Conservation (phyloP, 2,113 vertebrate genomes). For the Phalacrocorax pelagicus region DNA sequence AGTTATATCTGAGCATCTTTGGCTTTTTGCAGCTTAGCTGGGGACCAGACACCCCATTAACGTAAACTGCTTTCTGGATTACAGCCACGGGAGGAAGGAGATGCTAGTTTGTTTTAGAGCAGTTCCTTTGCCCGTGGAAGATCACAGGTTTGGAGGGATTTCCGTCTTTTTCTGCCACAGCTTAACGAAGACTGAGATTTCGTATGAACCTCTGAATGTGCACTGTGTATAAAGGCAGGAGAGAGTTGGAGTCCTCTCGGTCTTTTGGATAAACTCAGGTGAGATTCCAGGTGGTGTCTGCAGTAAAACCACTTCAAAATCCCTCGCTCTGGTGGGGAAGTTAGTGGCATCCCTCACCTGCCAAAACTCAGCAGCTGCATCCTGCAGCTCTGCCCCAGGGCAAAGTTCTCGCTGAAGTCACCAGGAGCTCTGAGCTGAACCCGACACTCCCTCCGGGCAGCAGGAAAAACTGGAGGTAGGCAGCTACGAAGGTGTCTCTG, state of each 20-base stretch:
- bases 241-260: not conserved
- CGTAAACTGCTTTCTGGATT: slow-evolving; percentile 2
- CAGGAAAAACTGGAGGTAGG: not conserved
- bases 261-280: not conserved
- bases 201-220: not conserved
- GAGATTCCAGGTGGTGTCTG: not conserved
- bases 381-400: not conserved
- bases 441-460: not conserved
- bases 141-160: slow-evolving; percentile 12
- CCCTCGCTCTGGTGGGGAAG: not conserved
- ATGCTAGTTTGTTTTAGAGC: slow-evolving; percentile 1
- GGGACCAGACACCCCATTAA: not conserved
- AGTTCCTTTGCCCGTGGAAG: slow-evolving; percentile 23
- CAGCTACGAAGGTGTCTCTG: not conserved
- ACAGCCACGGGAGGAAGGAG: slow-evolving; percentile 13
- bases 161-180: not conserved
- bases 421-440: not conserved
- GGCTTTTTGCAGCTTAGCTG: not conserved
- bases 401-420: not conserved
- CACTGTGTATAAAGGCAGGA: not conserved
- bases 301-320: not conserved
- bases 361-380: not conserved
- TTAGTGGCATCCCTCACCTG: not conserved
- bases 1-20: not conserved
- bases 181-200: not conserved